Evolutionary conservation across 2,797 vertebrate genomes (phyloP).

Genomic region (Remorina albescens): DNA sequence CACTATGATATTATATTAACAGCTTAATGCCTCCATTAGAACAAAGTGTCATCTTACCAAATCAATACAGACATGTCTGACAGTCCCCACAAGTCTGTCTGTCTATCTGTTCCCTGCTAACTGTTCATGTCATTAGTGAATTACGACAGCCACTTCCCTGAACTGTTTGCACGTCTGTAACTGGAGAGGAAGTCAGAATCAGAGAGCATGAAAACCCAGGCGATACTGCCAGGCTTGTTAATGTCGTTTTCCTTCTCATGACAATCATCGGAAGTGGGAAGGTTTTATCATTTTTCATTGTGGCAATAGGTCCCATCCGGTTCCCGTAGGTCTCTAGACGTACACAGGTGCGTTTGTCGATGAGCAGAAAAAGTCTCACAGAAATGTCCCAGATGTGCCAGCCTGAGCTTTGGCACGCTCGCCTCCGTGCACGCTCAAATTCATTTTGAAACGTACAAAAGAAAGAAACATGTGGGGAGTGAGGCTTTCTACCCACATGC

Average conservation of each 20-base stretch:
- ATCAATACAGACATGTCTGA: constrained; percentile 80
- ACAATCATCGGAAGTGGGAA: constrained; percentile 72
- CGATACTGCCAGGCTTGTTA: constrained; percentile 52
- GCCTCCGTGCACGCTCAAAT: constrained; percentile 6
- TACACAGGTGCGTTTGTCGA: constrained; percentile 47
- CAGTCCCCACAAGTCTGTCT: constrained; percentile 67
- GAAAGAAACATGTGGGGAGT: constrained; percentile 24
- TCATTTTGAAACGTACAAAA: constrained; percentile 31
- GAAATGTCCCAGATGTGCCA: constrained; percentile 17
- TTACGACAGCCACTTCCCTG: constrained; percentile 70
- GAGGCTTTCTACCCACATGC: constrained; percentile 31
- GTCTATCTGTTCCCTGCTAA: constrained; percentile 70
- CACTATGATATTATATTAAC: constrained; percentile 66
- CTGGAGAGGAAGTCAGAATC: constrained; percentile 71
- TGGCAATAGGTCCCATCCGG: constrained; percentile 53
- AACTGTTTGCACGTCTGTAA: constrained; percentile 73
- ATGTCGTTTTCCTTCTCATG: constrained; percentile 64
- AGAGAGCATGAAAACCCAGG: constrained; percentile 65
- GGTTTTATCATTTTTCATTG: constrained; percentile 67
- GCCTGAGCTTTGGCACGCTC: neutral
- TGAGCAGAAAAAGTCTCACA: neutral
- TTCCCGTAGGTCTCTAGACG: constrained; percentile 45
- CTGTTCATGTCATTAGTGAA: constrained; percentile 73
- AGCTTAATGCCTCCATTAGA: constrained; percentile 78
- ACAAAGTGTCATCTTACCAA: constrained; percentile 77